Percentiles rank a stretch among this genome's conserved stretches.
Evolutionary conservation across 1,140 invertebrate genomes (phyloP).

Genomic region (Ceratina australensis): DNA sequence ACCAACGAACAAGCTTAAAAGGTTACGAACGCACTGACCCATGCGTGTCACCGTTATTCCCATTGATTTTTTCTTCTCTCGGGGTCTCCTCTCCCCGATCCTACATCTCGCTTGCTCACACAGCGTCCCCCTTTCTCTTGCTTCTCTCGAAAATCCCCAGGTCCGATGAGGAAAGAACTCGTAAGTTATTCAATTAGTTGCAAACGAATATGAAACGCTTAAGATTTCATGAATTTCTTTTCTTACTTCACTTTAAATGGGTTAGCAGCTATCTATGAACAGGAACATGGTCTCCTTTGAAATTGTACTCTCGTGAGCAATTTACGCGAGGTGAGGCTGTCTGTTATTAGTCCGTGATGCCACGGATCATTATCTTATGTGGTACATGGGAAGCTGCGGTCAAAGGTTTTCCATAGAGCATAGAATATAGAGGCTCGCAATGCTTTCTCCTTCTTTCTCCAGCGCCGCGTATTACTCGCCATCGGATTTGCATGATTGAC

Average conservation of each 20-base stretch:
- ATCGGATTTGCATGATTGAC: constrained; percentile 67
- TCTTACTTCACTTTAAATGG: too few relatives aligned
- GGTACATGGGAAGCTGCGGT: constrained; percentile 69
- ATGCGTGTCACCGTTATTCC: constrained; percentile 68
- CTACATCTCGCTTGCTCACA: background rate
- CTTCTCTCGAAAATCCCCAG: constrained; percentile 26
- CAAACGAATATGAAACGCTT: too few relatives aligned
- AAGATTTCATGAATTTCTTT: too few relatives aligned
- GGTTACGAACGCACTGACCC: constrained; percentile 67
- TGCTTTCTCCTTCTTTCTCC: background rate
- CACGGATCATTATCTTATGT: constrained; percentile 66
- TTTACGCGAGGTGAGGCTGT: constrained; percentile 1
- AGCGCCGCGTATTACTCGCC: background rate
- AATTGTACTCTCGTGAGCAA: constrained; percentile 13
- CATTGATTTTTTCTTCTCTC: constrained; percentile 54
- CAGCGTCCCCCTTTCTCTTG: background rate
- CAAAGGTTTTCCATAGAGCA: constrained; percentile 53
- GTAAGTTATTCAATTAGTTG: too few relatives aligned
- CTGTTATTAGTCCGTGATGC: constrained; percentile 60
- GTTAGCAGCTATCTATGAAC: too few relatives aligned
- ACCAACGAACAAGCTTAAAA: constrained; percentile 46
- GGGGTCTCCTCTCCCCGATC: background rate
- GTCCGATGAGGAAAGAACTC: constrained; percentile 5
- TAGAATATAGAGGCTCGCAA: background rate
- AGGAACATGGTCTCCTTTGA: background rate